phyloP scores from a whole-genome alignment of 2,888 invertebrate species.

The Loripinus fragilis region DNA sequence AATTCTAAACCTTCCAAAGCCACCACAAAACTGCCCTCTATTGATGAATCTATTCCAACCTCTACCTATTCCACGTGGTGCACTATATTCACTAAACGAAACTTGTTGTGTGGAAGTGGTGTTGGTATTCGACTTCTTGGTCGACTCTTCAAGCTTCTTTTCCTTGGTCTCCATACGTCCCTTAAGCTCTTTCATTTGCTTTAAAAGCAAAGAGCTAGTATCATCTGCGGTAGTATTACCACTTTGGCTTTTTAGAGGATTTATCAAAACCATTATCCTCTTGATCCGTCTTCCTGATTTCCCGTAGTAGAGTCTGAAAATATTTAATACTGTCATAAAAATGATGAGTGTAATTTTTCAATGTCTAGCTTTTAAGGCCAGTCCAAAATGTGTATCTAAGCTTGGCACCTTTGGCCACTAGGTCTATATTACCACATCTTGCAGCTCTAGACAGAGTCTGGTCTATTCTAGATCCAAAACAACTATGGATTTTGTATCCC shows the following conservation, averaged over 20 bases:
- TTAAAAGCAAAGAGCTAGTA: too few species aligned
- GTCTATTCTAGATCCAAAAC: neutral
- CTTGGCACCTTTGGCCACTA: too few species aligned
- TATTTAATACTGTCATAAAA: neutral
- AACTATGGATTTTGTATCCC: neutral
- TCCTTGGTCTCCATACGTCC: neutral
- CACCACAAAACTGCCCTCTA: neutral
- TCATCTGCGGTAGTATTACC: neutral
- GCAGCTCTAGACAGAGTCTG: neutral
- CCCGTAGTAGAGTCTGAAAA: neutral
- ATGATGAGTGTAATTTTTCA: constrained; percentile 5
- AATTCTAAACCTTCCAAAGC: neutral
- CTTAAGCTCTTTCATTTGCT: neutral
- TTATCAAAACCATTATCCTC: neutral
- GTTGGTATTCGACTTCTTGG: neutral
- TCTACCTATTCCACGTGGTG: too few species aligned
- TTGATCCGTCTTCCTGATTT: neutral
- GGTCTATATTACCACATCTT: neutral
- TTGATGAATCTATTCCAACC: too few species aligned
- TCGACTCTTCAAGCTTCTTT: neutral
- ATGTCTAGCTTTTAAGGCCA: too few species aligned
- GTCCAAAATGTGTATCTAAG: too few species aligned
- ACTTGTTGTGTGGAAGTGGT: neutral
- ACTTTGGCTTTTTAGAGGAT: neutral
- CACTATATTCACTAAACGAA: neutral